Evolutionary conservation across 2,888 invertebrate species (phyloP), one percentile per base, ranked within the genome.

Genomic region (Atethmia centrago): DNA sequence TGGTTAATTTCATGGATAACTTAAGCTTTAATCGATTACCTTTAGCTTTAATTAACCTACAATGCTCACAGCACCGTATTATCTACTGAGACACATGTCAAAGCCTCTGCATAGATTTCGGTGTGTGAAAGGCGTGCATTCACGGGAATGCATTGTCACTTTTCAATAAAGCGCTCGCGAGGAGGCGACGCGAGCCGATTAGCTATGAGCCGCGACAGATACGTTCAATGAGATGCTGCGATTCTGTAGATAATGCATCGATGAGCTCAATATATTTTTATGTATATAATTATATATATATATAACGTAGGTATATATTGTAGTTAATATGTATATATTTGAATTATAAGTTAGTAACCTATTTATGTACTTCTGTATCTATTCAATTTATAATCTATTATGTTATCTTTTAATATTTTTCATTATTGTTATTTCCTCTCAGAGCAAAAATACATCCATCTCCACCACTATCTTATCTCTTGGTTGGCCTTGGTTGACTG

Each of bases 131-230:
- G 42, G 69, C 59, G 12, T 67, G 67, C 59, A 71, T 76, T 74
- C 80, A 74, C 45, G 40, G 25, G 56, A 21, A 63, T 79, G 67
- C 84, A 80, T 85, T 84, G 77, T 81, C 77, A 72, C 70, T 80
- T 79, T 76, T 77, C 85, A 86, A 86, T 86, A 87, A 76, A 62
- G 55, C 59, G 10, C 16, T 68, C 59, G 66, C 74, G 70, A 79
- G 42, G 64, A 66, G 65, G 14, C 59, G 68, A 71, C 49, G 68
- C 55, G 45, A 82, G 63, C 74, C 69, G 79, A 82, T 85, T 82
- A 80, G 47, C 74, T 56, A 40, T n/a, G 56, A 56, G 45, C 55
- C 67, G 61, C 61, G 53, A 25, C 28, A 66, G 72, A 53, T 63
- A 71, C 63, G 59, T 70, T 59, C 71, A 71, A 45, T 74, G 66